Percentiles rank a stretch among this genome's conserved stretches.
Conservation (phyloP, 2,888 invertebrate species). For the Buathra laborator region DNA sequence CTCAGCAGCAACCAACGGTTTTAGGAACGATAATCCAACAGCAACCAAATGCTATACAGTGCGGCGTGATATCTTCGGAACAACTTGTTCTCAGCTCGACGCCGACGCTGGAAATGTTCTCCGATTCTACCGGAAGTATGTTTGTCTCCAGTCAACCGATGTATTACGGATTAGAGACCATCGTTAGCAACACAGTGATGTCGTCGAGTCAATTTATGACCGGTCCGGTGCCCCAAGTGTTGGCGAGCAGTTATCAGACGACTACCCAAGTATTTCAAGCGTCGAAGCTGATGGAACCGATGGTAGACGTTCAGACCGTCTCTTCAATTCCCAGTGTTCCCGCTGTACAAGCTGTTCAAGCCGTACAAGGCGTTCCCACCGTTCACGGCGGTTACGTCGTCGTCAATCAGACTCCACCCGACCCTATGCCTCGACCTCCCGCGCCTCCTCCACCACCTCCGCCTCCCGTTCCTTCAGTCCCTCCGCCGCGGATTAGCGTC, state of each 20-base stretch:
- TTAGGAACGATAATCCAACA: slow-evolving; percentile 85
- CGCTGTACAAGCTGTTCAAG: slow-evolving; percentile 68
- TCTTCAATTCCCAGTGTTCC: slow-evolving; percentile 77
- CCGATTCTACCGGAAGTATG: slow-evolving; percentile 86
- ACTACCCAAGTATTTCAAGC: slow-evolving; percentile 94
- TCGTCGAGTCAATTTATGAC: slow-evolving; percentile 95
- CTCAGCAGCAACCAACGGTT: slow-evolving; percentile 81
- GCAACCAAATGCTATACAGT: slow-evolving; percentile 86
- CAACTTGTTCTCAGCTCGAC: slow-evolving; percentile 88
- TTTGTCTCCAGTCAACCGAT: slow-evolving; percentile 89
- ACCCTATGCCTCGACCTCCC: slow-evolving; percentile 70
- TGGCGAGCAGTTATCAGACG: slow-evolving; percentile 94
- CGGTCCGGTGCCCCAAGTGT: slow-evolving; percentile 92
- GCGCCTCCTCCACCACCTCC: slow-evolving; percentile 43
- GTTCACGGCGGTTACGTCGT: slow-evolving; percentile 80
- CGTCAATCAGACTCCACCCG: slow-evolving; percentile 77
- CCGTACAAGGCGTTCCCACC: slow-evolving; percentile 70
- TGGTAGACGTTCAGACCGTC: slow-evolving; percentile 90
- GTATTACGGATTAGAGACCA: slow-evolving; percentile 94
- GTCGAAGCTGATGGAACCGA: slow-evolving; percentile 92
- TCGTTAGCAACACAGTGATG: slow-evolving; percentile 95
- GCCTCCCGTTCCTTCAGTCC: slow-evolving; percentile 38
- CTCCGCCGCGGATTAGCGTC: slow-evolving; percentile 42
- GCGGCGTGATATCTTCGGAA: slow-evolving; percentile 86
- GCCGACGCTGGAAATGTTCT: slow-evolving; percentile 89